Conservation (phyloP, 2,113 vertebrate species). For the Microtus montanus region DNA sequence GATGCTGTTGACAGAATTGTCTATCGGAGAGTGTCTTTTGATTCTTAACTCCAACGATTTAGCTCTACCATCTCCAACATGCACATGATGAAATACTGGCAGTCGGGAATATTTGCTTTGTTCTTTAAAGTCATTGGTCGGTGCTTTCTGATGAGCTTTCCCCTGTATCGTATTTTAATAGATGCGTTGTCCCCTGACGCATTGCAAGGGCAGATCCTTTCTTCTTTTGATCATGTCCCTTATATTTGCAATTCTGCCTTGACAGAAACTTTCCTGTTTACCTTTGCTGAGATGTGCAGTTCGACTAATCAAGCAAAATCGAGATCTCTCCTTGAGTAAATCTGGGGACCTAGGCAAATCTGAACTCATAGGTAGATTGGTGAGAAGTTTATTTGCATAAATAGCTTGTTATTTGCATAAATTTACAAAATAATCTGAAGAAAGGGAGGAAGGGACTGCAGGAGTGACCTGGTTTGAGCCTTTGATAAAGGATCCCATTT, state of each 20-base stretch:
- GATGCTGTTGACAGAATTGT: slow-evolving; percentile 45
- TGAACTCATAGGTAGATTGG: background rate
- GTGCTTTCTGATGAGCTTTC: slow-evolving; percentile 31
- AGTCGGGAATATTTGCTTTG: slow-evolving; percentile 35
- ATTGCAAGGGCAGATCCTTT: background rate
- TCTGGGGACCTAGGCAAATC: background rate
- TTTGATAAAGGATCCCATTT: background rate
- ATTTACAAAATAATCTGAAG: background rate
- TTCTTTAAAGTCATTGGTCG: slow-evolving; percentile 51
- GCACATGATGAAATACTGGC: background rate
- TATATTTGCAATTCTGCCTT: slow-evolving; percentile 29
- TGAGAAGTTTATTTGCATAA: background rate
- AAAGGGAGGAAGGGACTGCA: background rate
- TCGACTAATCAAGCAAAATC: slow-evolving; percentile 5
- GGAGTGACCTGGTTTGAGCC: too few relatives aligned
- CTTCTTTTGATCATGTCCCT: background rate
- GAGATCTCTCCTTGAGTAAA: background rate
- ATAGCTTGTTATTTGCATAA: background rate
- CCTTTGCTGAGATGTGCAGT: background rate
- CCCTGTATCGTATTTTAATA: slow-evolving; percentile 1
- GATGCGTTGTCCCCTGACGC: background rate
- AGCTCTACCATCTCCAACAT: background rate
- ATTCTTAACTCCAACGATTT: slow-evolving; percentile 30
- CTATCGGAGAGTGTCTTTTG: slow-evolving; percentile 43
- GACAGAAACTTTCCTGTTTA: slow-evolving; percentile 42